Conservation (phyloP, 2,888 invertebrate genomes). For the Ischnura elegans region DNA sequence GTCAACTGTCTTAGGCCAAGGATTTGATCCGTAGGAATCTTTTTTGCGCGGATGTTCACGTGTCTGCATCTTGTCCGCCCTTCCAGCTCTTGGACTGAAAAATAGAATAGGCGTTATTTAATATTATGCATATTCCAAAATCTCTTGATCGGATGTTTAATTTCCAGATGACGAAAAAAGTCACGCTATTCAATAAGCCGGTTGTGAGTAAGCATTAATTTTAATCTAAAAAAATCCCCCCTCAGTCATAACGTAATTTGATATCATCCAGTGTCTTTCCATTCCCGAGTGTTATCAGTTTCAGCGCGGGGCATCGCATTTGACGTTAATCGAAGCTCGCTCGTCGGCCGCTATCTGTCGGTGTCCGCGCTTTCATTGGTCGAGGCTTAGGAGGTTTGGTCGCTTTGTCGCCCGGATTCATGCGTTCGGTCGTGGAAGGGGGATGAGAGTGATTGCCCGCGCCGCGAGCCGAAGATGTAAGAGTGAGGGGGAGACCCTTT, state of each 20-base stretch:
- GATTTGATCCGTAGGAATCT: too few species aligned
- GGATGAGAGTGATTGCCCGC: neutral
- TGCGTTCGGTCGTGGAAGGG: neutral
- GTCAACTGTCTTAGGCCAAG: too few species aligned
- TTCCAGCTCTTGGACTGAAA: too few species aligned
- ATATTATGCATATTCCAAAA: too few species aligned
- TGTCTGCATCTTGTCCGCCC: too few species aligned
- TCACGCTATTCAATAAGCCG: neutral
- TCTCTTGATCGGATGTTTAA: too few species aligned
- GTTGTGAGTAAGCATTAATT: neutral
- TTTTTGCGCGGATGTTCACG: too few species aligned
- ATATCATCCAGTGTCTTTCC: slow-evolving; percentile 42
- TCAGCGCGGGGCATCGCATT: neutral
- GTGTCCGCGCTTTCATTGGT: slow-evolving; percentile 28
- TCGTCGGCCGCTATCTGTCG: neutral
- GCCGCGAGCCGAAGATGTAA: neutral
- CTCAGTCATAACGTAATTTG: slow-evolving; percentile 27
- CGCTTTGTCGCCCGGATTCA: slow-evolving; percentile 12
- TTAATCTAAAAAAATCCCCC: neutral
- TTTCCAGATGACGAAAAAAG: too few species aligned
- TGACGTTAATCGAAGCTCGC: neutral
- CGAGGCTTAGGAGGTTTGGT: slow-evolving; percentile 24
- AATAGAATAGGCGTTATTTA: too few species aligned
- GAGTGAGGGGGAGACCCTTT: neutral
- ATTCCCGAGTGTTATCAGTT: neutral